Percentiles rank a stretch among this genome's conserved stretches.
These are phyloP conservation scores for Yponomeuta evonymella DNA, from an alignment of 2,888 invertebrate species.

Conservation along the genomic window DNA sequence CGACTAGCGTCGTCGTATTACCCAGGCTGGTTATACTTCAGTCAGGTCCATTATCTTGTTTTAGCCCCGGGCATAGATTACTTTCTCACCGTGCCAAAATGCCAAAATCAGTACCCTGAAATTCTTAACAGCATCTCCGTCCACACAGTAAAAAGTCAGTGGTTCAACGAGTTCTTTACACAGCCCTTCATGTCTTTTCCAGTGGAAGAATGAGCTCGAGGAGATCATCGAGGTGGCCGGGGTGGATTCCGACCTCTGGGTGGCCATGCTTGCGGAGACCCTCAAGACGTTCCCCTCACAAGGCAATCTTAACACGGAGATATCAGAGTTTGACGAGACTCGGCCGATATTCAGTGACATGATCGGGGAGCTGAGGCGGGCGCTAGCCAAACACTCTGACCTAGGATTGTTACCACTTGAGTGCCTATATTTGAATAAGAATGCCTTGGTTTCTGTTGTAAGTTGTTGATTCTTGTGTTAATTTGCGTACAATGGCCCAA, in stretches of 20 bases:
- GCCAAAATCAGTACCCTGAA: too few relatives aligned
- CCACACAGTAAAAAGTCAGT: too few relatives aligned
- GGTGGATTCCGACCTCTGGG: constrained; percentile 96
- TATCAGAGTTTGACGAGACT: constrained; percentile 91
- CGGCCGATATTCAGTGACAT: constrained; percentile 93
- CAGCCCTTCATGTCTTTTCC: constrained; percentile 40
- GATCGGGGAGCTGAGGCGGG: constrained; percentile 87
- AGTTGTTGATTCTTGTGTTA: constrained; percentile 31
- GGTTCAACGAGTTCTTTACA: neutral
- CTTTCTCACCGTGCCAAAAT: too few relatives aligned
- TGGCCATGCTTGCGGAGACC: constrained; percentile 96
- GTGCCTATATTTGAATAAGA: constrained; percentile 96
- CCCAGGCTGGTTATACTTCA: too few relatives aligned
- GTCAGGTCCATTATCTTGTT: too few relatives aligned
- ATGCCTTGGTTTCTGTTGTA: constrained; percentile 91
- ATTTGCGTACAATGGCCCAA: too few relatives aligned
- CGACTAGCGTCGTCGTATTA: too few relatives aligned
- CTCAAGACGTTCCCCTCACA: constrained; percentile 94
- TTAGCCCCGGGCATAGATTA: too few relatives aligned
- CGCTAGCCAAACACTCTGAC: constrained; percentile 89
- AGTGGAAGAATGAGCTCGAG: constrained; percentile 96
- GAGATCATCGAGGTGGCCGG: constrained; percentile 96
- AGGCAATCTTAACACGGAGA: constrained; percentile 92
- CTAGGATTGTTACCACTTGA: constrained; percentile 93
- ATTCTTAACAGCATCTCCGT: too few relatives aligned